phyloP scores from a whole-genome alignment of 1,140 invertebrate species.

The Odontomachus brunneus region DNA sequence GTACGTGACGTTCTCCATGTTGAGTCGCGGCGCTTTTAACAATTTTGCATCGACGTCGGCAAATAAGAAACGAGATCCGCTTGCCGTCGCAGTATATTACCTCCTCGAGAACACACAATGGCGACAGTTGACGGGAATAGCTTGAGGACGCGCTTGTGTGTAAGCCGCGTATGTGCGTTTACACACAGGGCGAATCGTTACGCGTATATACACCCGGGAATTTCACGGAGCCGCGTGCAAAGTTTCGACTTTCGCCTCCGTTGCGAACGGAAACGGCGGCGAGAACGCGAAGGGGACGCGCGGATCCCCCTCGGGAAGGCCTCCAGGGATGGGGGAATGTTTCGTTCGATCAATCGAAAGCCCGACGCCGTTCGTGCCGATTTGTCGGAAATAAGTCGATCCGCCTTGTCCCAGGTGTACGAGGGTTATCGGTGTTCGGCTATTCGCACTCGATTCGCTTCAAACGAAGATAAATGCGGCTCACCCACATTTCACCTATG shows the following conservation, averaged over 20 bases:
- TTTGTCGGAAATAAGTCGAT: conserved; percentile 75
- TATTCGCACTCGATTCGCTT: conserved; percentile 74
- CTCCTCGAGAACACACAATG: conserved; percentile 22
- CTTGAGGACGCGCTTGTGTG: conserved; percentile 16
- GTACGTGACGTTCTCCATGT: neutral
- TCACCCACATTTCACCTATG: conserved; percentile 63
- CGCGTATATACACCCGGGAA: conserved; percentile 21
- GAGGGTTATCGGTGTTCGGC: conserved; percentile 68
- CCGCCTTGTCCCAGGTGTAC: conserved; percentile 70
- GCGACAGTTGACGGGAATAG: conserved; percentile 36
- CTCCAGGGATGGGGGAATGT: conserved; percentile 24
- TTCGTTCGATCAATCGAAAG: conserved; percentile 71
- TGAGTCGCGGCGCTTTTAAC: neutral
- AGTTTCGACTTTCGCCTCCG: conserved; percentile 58
- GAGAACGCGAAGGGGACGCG: neutral
- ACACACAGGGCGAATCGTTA: conserved; percentile 44
- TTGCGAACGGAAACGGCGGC: conserved; percentile 18
- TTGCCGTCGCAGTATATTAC: neutral
- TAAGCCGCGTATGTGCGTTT: conserved; percentile 17
- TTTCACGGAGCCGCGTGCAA: conserved; percentile 33
- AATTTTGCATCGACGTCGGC: neutral
- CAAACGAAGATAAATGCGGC: conserved; percentile 74
- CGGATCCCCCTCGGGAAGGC: conserved; percentile 44
- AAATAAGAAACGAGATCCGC: conserved; percentile 34
- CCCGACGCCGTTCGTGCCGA: conserved; percentile 63